phyloP scores from a whole-genome alignment of 2,888 invertebrate genomes.

The Xestia xanthographa region DNA sequence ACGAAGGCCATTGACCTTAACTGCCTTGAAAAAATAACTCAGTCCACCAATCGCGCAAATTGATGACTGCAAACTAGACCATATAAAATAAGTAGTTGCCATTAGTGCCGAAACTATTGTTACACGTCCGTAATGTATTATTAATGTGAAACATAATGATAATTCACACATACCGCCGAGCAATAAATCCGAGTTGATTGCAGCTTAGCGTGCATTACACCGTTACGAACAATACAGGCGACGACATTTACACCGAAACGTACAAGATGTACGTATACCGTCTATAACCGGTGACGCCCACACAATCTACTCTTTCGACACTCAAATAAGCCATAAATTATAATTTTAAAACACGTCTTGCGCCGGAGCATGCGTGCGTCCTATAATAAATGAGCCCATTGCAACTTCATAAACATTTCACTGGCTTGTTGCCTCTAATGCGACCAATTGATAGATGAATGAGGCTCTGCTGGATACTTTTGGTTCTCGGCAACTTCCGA shows the following conservation, averaged over 20 bases:
- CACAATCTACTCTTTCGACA: slow-evolving; percentile 87
- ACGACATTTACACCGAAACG: slow-evolving; percentile 68
- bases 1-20: slow-evolving; percentile 2
- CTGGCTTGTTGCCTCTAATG: slow-evolving; percentile 62
- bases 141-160: slow-evolving; percentile 62
- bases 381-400: slow-evolving; percentile 74
- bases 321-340: slow-evolving; percentile 88
- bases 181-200: slow-evolving; percentile 65
- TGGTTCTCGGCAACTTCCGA: slow-evolving; percentile 29
- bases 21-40: slow-evolving; percentile 21
- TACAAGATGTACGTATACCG: slow-evolving; percentile 49
- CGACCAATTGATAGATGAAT: slow-evolving; percentile 66
- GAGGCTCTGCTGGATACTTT: slow-evolving; percentile 58
- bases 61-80: slow-evolving; percentile 39
- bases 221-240: slow-evolving; percentile 64
- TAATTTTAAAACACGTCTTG: slow-evolving; percentile 85
- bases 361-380: slow-evolving; percentile 72
- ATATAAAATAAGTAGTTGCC: slow-evolving; percentile 49
- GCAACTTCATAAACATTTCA: slow-evolving; percentile 73
- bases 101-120: slow-evolving; percentile 60
- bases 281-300: slow-evolving; percentile 81
- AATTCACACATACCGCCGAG: slow-evolving; percentile 58
- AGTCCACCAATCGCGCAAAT: slow-evolving; percentile 18
- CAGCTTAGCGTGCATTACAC: slow-evolving; percentile 60
- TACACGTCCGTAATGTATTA: slow-evolving; percentile 52